A percentile compares a stretch with the other conserved stretches of the same genome.
Conservation (phyloP, 2,888 invertebrate genomes). For the Rambutsinella grinnellia region DNA sequence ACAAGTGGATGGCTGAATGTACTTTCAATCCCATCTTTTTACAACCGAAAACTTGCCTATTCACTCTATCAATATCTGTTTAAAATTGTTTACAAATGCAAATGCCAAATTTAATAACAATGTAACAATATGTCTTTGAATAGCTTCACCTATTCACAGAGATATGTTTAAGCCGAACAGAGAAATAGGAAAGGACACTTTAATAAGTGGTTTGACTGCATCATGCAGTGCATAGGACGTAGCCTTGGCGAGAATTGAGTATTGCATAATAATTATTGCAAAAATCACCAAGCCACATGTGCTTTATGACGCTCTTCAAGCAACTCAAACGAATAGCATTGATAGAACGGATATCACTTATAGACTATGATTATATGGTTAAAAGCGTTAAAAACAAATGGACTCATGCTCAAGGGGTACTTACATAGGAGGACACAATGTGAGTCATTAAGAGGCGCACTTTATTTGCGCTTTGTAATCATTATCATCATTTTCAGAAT, state of each 20-base stretch:
- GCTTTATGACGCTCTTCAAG: background rate
- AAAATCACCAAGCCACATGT: background rate
- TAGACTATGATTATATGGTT: background rate
- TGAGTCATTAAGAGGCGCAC: background rate
- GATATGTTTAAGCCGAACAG: no score
- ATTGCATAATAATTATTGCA: constrained; percentile 50
- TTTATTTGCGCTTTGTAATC: constrained; percentile 1
- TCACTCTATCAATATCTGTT: background rate
- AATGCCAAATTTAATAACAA: no score
- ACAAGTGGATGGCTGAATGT: no score
- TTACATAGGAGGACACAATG: background rate
- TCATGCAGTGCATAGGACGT: background rate
- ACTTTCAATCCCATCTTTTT: no score
- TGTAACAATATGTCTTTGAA: no score
- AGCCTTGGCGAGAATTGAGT: constrained; percentile 28
- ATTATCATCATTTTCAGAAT: background rate
- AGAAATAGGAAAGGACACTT: background rate
- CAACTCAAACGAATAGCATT: no score
- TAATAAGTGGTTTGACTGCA: background rate
- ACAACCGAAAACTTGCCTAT: no score
- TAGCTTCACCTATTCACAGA: no score
- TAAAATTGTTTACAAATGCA: background rate
- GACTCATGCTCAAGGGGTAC: no score
- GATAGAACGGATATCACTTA: no score
- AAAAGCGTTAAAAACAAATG: constrained; percentile 32